Conservation (phyloP, 2,888 invertebrate genomes). For the Pristionchus fissidentatus region DNA sequence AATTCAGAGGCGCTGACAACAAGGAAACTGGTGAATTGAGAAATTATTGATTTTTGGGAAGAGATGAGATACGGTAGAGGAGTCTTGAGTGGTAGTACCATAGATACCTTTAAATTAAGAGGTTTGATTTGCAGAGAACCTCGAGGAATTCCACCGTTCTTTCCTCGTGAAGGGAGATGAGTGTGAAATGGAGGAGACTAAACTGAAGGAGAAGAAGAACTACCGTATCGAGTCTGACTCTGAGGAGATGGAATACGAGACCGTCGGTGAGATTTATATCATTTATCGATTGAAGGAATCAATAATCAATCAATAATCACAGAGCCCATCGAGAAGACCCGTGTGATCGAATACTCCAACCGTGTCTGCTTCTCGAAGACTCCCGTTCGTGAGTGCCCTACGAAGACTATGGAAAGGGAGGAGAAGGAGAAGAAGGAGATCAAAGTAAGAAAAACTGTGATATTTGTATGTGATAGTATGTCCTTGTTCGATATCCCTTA, state of each 20-base stretch:
- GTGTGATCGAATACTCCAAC: constrained; percentile 65
- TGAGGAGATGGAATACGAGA: background rate
- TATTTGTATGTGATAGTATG: background rate
- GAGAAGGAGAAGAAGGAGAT: constrained; percentile 1
- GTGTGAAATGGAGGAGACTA: constrained; percentile 39
- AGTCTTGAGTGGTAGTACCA: background rate
- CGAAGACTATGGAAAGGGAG: background rate
- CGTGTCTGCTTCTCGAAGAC: constrained; percentile 69
- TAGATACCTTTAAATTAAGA: no score
- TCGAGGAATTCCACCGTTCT: constrained; percentile 47
- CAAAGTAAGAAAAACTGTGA: background rate
- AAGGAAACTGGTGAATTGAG: constrained; percentile 45
- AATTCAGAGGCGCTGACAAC: constrained; percentile 54
- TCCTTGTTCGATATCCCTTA: no score
- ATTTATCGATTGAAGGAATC: background rate
- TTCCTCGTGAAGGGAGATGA: constrained; percentile 49
- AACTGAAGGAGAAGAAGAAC: constrained; percentile 36
- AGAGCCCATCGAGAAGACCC: constrained; percentile 64
- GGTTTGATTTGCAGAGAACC: constrained; percentile 32
- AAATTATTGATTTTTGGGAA: background rate
- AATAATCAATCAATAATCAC: constrained; percentile 44
- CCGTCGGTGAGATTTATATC: background rate
- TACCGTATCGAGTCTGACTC: constrained; percentile 22
- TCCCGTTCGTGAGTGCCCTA: constrained; percentile 63
- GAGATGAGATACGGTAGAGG: background rate